A percentile compares a stretch with the other conserved stretches of the same genome.
These are phyloP conservation scores for Leptogaster cylindrica DNA, from an alignment of 2,888 invertebrate genomes.

Conservation along the genomic window DNA sequence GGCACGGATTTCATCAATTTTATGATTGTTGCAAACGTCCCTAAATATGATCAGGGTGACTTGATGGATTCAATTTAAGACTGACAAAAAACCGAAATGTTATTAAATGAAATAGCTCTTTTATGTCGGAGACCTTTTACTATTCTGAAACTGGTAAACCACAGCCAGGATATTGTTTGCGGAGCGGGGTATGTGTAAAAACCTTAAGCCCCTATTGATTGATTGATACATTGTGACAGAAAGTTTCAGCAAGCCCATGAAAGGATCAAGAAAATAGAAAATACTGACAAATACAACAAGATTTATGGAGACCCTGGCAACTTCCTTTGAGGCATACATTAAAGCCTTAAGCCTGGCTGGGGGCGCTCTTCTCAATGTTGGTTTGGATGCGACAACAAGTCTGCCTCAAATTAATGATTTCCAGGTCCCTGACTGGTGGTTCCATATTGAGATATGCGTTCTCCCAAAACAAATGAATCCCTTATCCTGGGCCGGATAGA, in stretches of 20 bases:
- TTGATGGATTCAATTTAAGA: conserved; percentile 8
- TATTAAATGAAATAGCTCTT: conserved; percentile 26
- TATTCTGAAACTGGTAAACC: neutral
- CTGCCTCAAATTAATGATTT: conserved; percentile 5
- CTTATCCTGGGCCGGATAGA: too few species aligned
- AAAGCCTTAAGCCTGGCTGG: neutral
- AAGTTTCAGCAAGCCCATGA: conserved; percentile 12
- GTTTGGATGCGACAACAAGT: neutral
- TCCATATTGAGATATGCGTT: too few species aligned
- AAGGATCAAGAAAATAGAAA: conserved; percentile 19
- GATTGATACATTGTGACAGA: conserved; percentile 27
- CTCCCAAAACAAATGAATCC: too few species aligned
- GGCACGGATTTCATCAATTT: too few species aligned
- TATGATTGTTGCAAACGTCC: neutral
- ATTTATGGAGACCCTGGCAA: conserved; percentile 6
- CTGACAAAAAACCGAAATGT: conserved; percentile 23
- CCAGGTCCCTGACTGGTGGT: too few species aligned
- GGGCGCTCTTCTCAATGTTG: neutral
- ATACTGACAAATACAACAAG: conserved; percentile 16
- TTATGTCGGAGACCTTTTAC: neutral
- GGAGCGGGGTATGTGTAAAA: neutral
- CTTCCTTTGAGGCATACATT: neutral
- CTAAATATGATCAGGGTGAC: neutral
- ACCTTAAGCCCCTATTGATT: conserved; percentile 21
- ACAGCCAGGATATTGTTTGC: neutral